These are phyloP conservation scores for Presbytis comata DNA, from an alignment of 2,797 vertebrate species.

Conservation along the genomic window DNA sequence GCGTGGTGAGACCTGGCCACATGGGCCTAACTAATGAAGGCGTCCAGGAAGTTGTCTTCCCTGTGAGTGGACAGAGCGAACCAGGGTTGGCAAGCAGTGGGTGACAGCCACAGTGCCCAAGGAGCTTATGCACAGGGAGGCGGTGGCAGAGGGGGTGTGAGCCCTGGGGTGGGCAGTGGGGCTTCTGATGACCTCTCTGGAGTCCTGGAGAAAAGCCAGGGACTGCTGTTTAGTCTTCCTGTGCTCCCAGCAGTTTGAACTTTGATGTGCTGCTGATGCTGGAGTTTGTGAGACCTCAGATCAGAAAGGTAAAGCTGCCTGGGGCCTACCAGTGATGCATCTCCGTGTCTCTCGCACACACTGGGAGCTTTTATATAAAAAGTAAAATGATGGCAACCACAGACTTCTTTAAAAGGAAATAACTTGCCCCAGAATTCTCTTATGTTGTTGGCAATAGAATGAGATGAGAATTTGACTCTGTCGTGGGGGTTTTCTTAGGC, in stretches of 20 bases:
- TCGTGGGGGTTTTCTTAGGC: neutral
- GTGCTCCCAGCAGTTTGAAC: neutral
- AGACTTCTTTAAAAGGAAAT: neutral
- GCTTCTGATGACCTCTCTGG: neutral
- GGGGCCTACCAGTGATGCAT: rapidly evolving
- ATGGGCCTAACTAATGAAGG: rapidly evolving
- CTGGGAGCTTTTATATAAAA: neutral
- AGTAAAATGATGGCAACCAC: too few species aligned
- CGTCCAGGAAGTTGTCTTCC: neutral
- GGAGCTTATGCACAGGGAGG: neutral
- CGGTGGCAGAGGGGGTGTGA: rapidly evolving
- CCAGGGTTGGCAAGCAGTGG: neutral
- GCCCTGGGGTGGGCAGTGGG: neutral
- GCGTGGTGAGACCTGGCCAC: neutral
- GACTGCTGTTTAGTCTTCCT: neutral
- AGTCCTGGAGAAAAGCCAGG: neutral
- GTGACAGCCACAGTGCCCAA: neutral
- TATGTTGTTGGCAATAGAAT: neutral
- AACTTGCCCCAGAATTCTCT: neutral
- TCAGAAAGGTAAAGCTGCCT: too few species aligned
- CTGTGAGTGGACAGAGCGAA: neutral
- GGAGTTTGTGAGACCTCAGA: neutral
- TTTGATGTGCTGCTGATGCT: rapidly evolving
- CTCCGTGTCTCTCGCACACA: rapidly evolving
- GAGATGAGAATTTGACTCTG: neutral